These are phyloP conservation scores for Phalera bucephala DNA, from an alignment of 2,888 invertebrate species.

Conservation along the genomic window DNA sequence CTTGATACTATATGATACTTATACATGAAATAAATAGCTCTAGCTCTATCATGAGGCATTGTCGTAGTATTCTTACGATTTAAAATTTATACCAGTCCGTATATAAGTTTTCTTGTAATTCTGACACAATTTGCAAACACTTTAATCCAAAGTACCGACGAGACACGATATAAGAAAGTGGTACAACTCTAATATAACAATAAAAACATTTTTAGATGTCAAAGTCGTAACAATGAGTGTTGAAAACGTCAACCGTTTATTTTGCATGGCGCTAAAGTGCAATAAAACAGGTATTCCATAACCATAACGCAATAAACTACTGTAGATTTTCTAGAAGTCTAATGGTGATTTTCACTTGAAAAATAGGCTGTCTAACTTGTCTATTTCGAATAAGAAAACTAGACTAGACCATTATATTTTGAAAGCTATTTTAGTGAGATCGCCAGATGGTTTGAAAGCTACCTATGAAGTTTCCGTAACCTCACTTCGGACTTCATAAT, in stretches of 20 bases:
- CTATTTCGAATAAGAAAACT: not conserved
- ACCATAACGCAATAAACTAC: not conserved
- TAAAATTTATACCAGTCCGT: too few species aligned
- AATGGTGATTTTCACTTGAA: not conserved
- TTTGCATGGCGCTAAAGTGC: not conserved
- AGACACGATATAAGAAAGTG: conserved; percentile 47
- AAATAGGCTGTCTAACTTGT: not conserved
- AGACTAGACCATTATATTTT: not conserved
- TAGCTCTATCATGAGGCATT: too few species aligned
- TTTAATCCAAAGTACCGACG: too few species aligned
- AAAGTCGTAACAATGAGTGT: not conserved
- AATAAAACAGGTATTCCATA: not conserved
- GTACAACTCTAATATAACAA: not conserved
- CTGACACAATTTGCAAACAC: too few species aligned
- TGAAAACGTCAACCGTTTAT: not conserved
- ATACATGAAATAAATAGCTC: too few species aligned
- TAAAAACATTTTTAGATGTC: not conserved
- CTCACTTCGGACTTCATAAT: not conserved
- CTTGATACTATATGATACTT: too few species aligned
- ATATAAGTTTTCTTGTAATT: too few species aligned
- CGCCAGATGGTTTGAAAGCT: not conserved
- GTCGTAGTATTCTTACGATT: too few species aligned
- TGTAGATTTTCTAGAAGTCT: not conserved
- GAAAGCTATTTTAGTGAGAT: too few species aligned
- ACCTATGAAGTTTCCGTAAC: not conserved